Conservation (phyloP, 2,797 vertebrate genomes). For the Sebastes glaucus region DNA sequence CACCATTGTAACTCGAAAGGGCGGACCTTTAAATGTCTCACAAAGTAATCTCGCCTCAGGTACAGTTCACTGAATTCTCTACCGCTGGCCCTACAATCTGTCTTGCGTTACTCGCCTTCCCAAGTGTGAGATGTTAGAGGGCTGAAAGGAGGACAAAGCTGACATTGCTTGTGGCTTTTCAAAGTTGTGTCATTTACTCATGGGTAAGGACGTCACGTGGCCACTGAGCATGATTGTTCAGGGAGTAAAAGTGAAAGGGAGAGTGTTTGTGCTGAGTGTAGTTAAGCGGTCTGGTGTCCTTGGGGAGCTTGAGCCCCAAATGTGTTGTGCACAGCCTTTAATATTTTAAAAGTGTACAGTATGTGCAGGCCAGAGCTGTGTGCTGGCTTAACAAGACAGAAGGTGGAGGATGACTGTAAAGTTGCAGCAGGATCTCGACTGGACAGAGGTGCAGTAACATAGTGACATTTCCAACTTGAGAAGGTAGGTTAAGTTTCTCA, state of each 20-base stretch:
- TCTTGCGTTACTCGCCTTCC: conserved; percentile 65
- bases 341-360: conserved; percentile 21
- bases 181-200: conserved; percentile 66
- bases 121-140: conserved; percentile 63
- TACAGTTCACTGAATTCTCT: conserved; percentile 75
- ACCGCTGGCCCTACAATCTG: conserved; percentile 63
- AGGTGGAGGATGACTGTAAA: not conserved
- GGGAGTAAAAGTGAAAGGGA: conserved; percentile 33
- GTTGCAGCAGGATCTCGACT: not conserved
- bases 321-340: conserved; percentile 2
- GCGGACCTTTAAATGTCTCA: conserved; percentile 76
- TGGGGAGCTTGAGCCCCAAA: not conserved
- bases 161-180: conserved; percentile 62
- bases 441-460: not conserved
- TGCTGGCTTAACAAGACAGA: not conserved
- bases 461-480: not conserved
- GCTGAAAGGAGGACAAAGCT: conserved; percentile 69
- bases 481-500: not conserved
- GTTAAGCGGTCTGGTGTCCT: conserved; percentile 5
- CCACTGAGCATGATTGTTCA: conserved; percentile 29
- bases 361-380: conserved; percentile 1
- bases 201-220: conserved; percentile 44
- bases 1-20: conserved; percentile 71
- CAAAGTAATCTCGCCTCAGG: conserved; percentile 77
- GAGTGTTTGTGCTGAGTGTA: conserved; percentile 25